Evolutionary conservation across 2,797 vertebrate genomes (phyloP).

Genomic region (Acestrorhynchus altus): DNA sequence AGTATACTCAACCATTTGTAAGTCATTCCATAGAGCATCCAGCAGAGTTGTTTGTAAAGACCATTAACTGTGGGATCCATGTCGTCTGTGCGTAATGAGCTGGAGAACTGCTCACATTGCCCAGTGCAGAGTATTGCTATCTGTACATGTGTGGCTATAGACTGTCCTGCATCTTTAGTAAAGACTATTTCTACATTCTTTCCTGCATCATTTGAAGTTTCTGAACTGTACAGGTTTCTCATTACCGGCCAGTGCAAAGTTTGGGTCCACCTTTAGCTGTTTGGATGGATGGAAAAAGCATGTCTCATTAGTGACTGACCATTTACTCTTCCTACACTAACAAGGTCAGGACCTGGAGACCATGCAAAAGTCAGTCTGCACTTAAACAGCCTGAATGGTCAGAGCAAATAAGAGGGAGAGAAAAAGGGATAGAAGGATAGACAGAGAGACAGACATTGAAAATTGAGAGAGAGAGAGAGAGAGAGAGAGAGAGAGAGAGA

Average conservation of each 20-base stretch:
- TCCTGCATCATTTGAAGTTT: slow-evolving; percentile 17
- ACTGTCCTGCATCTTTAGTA: not conserved
- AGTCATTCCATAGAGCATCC: not conserved
- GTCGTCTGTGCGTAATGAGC: not conserved
- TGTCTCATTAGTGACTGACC: slow-evolving; percentile 74
- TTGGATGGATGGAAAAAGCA: slow-evolving; percentile 65
- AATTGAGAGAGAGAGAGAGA: not conserved
- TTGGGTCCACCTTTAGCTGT: slow-evolving; percentile 61
- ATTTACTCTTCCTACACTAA: slow-evolving; percentile 65
- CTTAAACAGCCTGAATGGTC: slow-evolving; percentile 2
- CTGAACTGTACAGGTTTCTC: slow-evolving; percentile 65
- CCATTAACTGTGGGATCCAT: not conserved
- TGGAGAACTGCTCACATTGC: not conserved
- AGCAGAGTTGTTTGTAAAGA: not conserved
- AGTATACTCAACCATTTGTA: not conserved
- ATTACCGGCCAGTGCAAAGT: slow-evolving; percentile 67
- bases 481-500: not conserved
- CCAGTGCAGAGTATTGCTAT: not conserved
- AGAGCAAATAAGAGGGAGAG: not conserved
- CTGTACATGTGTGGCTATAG: not conserved
- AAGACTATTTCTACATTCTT: slow-evolving; percentile 7
- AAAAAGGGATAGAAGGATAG: not conserved
- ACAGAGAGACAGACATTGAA: not conserved
- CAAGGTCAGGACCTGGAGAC: slow-evolving; percentile 69
- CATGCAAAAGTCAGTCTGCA: slow-evolving; percentile 62